Evolutionary conservation across 1,140 invertebrate genomes (phyloP), one percentile per base, ranked within the genome.

Genomic region (Monomorium pharaonis): DNA sequence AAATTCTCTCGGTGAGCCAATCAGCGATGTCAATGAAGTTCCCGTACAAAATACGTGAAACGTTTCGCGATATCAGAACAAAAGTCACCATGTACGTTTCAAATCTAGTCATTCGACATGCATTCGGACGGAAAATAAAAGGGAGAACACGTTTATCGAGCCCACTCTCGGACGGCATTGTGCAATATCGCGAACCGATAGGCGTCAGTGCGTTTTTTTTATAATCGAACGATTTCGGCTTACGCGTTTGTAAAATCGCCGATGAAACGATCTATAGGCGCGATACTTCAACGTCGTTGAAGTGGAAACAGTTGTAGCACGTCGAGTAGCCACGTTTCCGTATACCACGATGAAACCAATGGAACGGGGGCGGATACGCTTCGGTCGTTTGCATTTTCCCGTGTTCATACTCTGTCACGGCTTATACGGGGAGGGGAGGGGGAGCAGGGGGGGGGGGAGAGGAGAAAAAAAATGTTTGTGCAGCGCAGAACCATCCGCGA

Each of bases 211-310:
- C 12, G 12, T 44, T 60, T 47, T 81, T 74, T 70, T 44, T 77
- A 24, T 54, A 70, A 76, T 88, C 76, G 54, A 81, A 49, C 86
- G 42, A 86, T 84, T 89, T 76, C 62, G 74, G 87, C 72, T 89
- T 89, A 84, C 78, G 58, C 70, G 88, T 83, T 89, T 60, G 88
- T 84, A 87, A 89, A 90, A 90, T 90, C 88, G 81, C 78, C 58
- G 47, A 62, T 67, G 58, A 89, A 89, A 89, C 85, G 77, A 89
- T 86, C 84, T 72, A 87, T 83, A 87, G 85, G 74, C 75, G 88
- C 85, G 78, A 78, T 89, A 83, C 86, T 89, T 70, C 60, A 44
- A 58, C 60, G 60, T 76, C 74, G 72, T 89, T 89, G 88, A 80
- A 89, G 88, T 89, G 88, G 78, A 89, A 89, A 86, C 85, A 72